Conservation (phyloP, 2,113 vertebrate genomes). For the Chaetodon trifascialis region DNA sequence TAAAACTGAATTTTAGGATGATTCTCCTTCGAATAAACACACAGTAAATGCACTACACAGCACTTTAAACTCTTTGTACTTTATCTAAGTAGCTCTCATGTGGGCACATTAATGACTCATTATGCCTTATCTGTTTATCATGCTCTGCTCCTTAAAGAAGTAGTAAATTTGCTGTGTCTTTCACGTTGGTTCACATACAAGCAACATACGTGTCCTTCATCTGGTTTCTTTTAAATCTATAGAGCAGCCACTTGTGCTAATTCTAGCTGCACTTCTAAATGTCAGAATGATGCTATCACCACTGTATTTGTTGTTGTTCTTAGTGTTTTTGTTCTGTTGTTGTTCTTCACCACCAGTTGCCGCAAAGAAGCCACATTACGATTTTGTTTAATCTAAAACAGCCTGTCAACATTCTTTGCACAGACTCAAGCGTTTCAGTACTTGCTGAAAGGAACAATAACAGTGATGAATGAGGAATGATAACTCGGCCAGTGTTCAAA, state of each 20-base stretch:
- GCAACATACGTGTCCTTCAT: slow-evolving; percentile 15
- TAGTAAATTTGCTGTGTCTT: slow-evolving; percentile 25
- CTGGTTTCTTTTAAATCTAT: slow-evolving; percentile 3
- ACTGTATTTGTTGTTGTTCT: background rate
- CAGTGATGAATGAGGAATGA: slow-evolving; percentile 23
- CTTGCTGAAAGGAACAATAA: slow-evolving; percentile 13
- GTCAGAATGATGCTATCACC: background rate
- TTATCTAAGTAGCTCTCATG: background rate
- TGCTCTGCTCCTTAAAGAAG: background rate
- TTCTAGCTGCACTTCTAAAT: background rate
- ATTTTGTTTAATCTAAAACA: slow-evolving; percentile 19
- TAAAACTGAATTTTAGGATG: background rate
- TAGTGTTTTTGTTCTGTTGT: background rate
- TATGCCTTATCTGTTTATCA: background rate
- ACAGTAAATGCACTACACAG: background rate
- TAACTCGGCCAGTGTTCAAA: slow-evolving; percentile 29
- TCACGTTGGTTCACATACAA: slow-evolving; percentile 25
- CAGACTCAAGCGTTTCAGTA: background rate
- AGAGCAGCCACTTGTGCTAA: background rate
- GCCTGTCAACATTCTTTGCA: slow-evolving; percentile 13
- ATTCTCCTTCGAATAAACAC: background rate
- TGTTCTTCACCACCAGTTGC: slow-evolving; percentile 10
- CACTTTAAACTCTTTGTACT: background rate
- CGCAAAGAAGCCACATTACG: slow-evolving; percentile 6
- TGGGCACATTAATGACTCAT: background rate